Evolutionary conservation across 2,113 vertebrate species (phyloP), one percentile per base, ranked within the genome.

Genomic region (Sorex fumeus): DNA sequence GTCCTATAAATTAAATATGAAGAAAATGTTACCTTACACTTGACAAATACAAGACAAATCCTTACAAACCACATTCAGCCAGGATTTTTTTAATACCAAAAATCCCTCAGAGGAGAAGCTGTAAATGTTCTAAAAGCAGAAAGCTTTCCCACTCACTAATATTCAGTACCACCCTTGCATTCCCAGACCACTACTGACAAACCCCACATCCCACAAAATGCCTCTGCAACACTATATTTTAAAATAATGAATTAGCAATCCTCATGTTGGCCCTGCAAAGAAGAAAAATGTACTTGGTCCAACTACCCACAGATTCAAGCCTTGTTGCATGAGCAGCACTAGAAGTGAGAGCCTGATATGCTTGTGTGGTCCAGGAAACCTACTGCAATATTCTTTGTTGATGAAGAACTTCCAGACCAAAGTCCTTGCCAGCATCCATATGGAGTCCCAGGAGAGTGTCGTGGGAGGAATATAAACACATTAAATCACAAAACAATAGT

Each of bases 1-100:
- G 72, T 84, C 83, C 64, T 7, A 87, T 83, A 74, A 91, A 86
- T 60, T 77, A 92, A 84, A 94, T 85, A 62, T 74, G 71, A 92
- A 84, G 43, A 89, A 84, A 71, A 69, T 25, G 23, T 88, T 86
- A 64, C 64, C 36, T 88, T 91, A 66, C 27, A 77, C 32, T 86
- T 84, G 45, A 95, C 57, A 87, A 86, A 79, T 80, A 62, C 6
- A 88, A 78, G 78, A 82, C 8, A 45, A 60, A 91, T 62, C 53
- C 43, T 84, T 71, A 19, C 8, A 84, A 90, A 81, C 30, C 70
- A 76, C 70, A 40, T 43, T 80, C 0, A 0, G 57, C 8, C 50
- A 27, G 1, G 88, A 81, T 80, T 66, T 89, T 67, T 81, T 30
- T 15, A 40, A 57, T 21, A 86, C 62, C 43, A 66, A 30, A 87